Evolutionary conservation across 2,113 vertebrate genomes (phyloP), one percentile per base, ranked within the genome.

Genomic region (Dendropsophus ebraccatus): DNA sequence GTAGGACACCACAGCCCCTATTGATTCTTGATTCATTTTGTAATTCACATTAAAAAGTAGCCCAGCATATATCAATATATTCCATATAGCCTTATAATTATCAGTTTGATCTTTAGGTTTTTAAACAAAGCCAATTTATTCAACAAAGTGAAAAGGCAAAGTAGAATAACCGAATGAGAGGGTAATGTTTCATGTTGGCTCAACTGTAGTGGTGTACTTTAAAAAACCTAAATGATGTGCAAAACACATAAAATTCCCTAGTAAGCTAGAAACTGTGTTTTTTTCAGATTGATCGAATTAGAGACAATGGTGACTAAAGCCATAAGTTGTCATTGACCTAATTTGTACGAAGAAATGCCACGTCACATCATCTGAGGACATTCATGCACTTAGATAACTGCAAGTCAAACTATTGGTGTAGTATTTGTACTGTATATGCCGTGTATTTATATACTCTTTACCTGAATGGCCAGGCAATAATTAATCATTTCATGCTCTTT

Each of bases 261-360:
- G 41, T 74, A 74, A 25, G 37, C n/a, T 0, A 69, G 65, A 30
- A 69, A 14, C 30, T 8, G 17, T 23, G 67, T 45, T 72, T 32
- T 49, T 72, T 45, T 2, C 67, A 5, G 11, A 25, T 41, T 74
- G 37, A 41, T 74, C 11, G 13, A 10, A 5, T 74, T 12, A 25
- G 50, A 78, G 19, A 58, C 49, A 78, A 13, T 49, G 7, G 9
- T 54, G 23, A 56, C 30, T 19, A 58, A 2, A 78, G 1, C 54
- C 2, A 56, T 37, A 21, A 23, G 30, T 56, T 78, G 49, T 58
- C 50, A 78, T 58, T 78, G 30, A 56, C 76, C 19, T 56, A 19
- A 77, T 52, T 77, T 52, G n/a, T 75, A 47, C 72, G 1, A n/a
- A 45, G 8, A 76, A 77, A 77, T 77, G 17, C 23, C 75, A 54